Base-by-base conservation (phyloP, 2,113 vertebrate species). In the Clarias gariepinus region DNA sequence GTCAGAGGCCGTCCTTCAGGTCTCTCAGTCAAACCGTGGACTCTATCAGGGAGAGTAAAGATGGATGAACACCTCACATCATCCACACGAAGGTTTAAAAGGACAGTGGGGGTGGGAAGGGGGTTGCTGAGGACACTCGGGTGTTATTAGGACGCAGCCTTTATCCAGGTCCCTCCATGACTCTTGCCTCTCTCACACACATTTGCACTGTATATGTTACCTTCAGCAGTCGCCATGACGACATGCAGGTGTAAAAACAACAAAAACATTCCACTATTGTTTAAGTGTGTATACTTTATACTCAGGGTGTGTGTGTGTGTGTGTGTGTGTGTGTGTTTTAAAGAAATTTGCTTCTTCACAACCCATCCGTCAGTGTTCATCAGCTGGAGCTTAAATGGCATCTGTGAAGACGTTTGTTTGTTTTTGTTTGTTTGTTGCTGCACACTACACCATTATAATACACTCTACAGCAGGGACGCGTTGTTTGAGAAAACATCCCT, bases 1-100 rank as follows among this genome's bases (percentile, higher is more conserved):
- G 66, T 18, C 93, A 92, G 23, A 95, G 98, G 3, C 98, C 98
- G 0, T 93, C 95, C 18, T 99, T 99, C 89, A 96, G 92, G 87
- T 93, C 95, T 55, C 95, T 99, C 64, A 92, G 94, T 86, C 90
- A 95, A 81, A 95, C 91, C 60, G 96, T 99, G 91, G 96, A 97
- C 92, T 87, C 89, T 1, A 94, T 97, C 81, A 95, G 96, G 91
- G 96, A 97, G 81, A 93, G 81, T 90, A 93, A 95, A 92, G 94
- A 94, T 74, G 92, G 90, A 88, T 98, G 94, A 98, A 12, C 28
- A 12, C 19, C 18, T 15, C 11, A 3, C 36, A 52, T 58, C 18
- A n/a, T 9, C 41, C 86, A 87, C 30, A 5, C n/a, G 81, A 64
- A 21, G 30, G 41, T 13, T 6, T 25, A 36, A 19, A 71, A 18